Evolutionary conservation across 64 coral and sea anemone species (phyloP).

Genomic region (Platygyra sinensis): DNA sequence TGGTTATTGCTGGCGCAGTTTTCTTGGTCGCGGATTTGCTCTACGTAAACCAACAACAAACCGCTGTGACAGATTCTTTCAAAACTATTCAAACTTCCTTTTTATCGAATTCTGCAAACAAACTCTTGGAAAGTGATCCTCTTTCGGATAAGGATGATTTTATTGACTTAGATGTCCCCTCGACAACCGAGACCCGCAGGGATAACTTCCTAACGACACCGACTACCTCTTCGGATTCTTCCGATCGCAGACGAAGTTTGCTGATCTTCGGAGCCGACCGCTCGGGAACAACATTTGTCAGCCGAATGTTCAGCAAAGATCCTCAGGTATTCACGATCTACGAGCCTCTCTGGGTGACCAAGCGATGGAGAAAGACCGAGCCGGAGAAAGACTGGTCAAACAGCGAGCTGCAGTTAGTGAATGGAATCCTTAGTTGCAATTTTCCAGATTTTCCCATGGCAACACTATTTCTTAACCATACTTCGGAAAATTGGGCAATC

Average conservation of each 20-base stretch:
- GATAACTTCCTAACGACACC: background rate
- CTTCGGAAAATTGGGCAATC: conserved; percentile 13
- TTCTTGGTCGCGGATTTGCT: background rate
- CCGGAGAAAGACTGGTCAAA: background rate
- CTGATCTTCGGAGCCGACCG: conserved; percentile 43
- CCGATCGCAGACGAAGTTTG: conserved; percentile 34
- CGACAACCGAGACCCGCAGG: background rate
- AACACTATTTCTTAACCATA: conserved; percentile 17
- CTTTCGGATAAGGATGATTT: background rate
- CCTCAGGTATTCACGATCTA: conserved; percentile 61
- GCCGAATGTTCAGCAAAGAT: conserved; percentile 67
- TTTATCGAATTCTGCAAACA: background rate
- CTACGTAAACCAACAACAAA: background rate
- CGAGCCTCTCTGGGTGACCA: conserved; percentile 57
- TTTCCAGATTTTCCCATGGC: conserved; percentile 26
- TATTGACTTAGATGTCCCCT: background rate
- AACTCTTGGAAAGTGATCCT: background rate
- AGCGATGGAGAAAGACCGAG: background rate
- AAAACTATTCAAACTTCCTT: background rate
- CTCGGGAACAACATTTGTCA: conserved; percentile 65
- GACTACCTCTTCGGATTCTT: background rate
- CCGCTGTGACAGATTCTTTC: background rate
- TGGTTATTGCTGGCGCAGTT: background rate
- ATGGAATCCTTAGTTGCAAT: conserved; percentile 52
- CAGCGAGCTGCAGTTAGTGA: conserved; percentile 25